Evolutionary conservation across 2,888 invertebrate species (phyloP).

Genomic region (Bembecia ichneumoniformis): DNA sequence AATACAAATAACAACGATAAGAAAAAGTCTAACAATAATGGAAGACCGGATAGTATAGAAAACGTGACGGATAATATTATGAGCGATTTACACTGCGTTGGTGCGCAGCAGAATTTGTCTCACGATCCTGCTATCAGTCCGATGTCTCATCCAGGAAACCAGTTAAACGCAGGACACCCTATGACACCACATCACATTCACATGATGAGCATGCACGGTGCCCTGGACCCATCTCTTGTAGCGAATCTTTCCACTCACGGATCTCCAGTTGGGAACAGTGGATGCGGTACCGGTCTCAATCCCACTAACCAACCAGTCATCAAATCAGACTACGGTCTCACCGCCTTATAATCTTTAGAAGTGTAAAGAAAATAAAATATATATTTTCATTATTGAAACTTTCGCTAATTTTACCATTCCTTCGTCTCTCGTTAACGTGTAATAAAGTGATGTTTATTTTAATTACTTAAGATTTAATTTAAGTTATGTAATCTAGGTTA

Average conservation of each 20-base stretch:
- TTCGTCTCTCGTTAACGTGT: conserved; percentile 61
- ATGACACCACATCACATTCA: conserved; percentile 68
- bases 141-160: conserved; percentile 56
- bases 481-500: conserved; percentile 54
- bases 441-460: conserved; percentile 57
- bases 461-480: conserved; percentile 42
- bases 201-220: conserved; percentile 62
- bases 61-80: conserved; percentile 75
- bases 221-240: conserved; percentile 64
- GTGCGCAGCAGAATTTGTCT: conserved; percentile 60
- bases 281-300: conserved; percentile 56
- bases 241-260: conserved; percentile 67
- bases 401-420: conserved; percentile 63
- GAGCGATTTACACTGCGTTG: conserved; percentile 73
- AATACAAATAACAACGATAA: conserved; percentile 70
- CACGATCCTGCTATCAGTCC: conserved; percentile 68
- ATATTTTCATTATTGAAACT: conserved; percentile 59
- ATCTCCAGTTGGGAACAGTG: conserved; percentile 66
- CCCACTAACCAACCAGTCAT: conserved; percentile 73
- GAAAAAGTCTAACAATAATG: conserved; percentile 67
- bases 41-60: conserved; percentile 76
- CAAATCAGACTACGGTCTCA: conserved; percentile 91
- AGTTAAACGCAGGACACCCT: conserved; percentile 67
- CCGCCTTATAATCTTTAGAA: conserved; percentile 75
- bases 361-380: conserved; percentile 47